Evolutionary conservation across 2,113 vertebrate genomes (phyloP).

Genomic region (Aptenodytes patagonicus): DNA sequence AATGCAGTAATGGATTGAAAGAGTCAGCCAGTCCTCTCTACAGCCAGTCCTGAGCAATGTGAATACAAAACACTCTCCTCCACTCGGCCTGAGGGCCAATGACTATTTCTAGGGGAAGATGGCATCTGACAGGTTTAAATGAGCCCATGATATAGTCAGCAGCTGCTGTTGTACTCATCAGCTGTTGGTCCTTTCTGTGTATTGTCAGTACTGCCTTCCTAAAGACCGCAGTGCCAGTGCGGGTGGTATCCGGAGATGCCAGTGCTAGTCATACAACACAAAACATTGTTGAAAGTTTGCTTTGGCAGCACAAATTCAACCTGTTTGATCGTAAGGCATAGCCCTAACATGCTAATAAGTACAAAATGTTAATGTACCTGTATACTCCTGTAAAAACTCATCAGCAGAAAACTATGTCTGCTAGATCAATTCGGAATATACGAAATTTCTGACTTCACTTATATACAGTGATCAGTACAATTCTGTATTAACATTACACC

Average conservation of each 20-base stretch:
- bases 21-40: background rate
- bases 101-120: background rate
- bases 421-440: background rate
- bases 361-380: background rate
- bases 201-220: background rate
- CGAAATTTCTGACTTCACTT: background rate
- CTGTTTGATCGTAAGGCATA: background rate
- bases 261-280: background rate
- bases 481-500: background rate
- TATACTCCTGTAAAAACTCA: background rate
- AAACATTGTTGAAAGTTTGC: background rate
- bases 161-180: background rate
- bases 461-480: background rate
- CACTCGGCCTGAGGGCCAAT: background rate
- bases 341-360: background rate
- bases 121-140: background rate
- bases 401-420: background rate
- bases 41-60: background rate
- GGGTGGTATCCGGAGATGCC: background rate
- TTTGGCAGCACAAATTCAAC: background rate
- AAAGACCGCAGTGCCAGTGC: background rate
- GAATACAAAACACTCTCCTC: background rate
- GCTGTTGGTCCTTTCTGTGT: background rate
- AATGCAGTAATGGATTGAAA: background rate
- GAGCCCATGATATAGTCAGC: background rate